A percentile compares a stretch with the other conserved stretches of the same genome.
These are phyloP conservation scores for Pachyseris speciosa DNA, from an alignment of 64 coral and sea anemone genomes.

Conservation along the genomic window DNA sequence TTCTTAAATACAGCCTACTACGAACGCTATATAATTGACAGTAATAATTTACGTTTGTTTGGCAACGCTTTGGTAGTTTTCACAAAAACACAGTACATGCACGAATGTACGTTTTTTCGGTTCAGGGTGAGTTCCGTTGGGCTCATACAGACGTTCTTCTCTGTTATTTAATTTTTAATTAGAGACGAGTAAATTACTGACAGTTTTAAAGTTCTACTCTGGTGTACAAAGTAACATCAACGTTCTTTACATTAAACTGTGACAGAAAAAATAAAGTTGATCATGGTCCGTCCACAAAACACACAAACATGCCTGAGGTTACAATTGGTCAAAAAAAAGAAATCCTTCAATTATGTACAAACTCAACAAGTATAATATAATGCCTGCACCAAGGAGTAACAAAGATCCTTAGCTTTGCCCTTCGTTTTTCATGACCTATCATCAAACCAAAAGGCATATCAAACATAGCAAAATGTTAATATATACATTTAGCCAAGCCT, in stretches of 20 bases:
- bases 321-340: no score
- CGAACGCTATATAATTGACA: no score
- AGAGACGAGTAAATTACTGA: not conserved
- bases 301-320: no score
- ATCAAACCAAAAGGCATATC: no score
- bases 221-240: not conserved
- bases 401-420: no score
- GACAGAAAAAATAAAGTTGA: not conserved
- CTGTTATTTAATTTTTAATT: not conserved
- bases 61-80: not conserved
- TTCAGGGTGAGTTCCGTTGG: not conserved
- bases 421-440: no score
- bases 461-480: no score
- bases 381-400: no score
- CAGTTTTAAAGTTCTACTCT: not conserved
- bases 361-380: no score
- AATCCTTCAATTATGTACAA: no score
- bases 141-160: not conserved
- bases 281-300: not conserved
- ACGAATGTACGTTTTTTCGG: not conserved
- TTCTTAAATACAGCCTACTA: no score
- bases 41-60: not conserved
- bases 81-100: not conserved
- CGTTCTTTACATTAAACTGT: not conserved
- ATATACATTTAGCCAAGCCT: no score